These are phyloP conservation scores for Phenganax subtilis DNA, from an alignment of 92 coral and sea anemone species.

Conservation along the genomic window DNA sequence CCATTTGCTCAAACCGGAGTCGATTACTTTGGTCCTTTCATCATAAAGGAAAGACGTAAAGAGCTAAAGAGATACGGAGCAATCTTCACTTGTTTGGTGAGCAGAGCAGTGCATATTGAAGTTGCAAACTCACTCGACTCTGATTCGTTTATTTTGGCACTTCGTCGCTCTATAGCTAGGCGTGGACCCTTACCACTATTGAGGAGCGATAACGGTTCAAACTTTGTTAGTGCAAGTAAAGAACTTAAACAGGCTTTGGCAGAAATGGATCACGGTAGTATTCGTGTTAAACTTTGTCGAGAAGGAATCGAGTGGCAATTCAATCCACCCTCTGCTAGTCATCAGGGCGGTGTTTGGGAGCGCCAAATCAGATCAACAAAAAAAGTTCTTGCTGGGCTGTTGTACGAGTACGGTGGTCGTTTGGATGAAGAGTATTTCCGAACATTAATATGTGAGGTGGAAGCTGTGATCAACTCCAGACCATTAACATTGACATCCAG, in stretches of 20 bases:
- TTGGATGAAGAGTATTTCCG: constrained; percentile 55
- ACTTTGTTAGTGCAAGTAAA: constrained; percentile 50
- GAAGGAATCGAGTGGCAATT: constrained; percentile 54
- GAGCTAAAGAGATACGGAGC: constrained; percentile 50
- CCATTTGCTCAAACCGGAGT: constrained; percentile 60
- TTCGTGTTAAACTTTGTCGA: constrained; percentile 41
- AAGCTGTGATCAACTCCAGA: constrained; percentile 43
- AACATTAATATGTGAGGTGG: constrained; percentile 45
- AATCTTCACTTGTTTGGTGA: constrained; percentile 52
- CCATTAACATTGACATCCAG: constrained; percentile 37
- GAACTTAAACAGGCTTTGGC: constrained; percentile 48
- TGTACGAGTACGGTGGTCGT: constrained; percentile 50
- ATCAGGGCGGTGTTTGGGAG: constrained; percentile 59
- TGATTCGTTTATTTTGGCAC: constrained; percentile 49
- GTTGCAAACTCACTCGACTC: constrained; percentile 53
- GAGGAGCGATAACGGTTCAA: constrained; percentile 54
- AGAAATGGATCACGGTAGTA: constrained; percentile 50
- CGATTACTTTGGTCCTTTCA: constrained; percentile 57
- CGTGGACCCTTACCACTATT: constrained; percentile 54
- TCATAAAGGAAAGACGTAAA: constrained; percentile 47
- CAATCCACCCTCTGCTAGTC: constrained; percentile 53
- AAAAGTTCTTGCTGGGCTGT: constrained; percentile 39
- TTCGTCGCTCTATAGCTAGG: constrained; percentile 55
- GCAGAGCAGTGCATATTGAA: constrained; percentile 62
- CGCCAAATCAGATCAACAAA: constrained; percentile 48